Base-by-base conservation (phyloP, 2,888 invertebrate genomes). In the Ochropleura plecta region DNA sequence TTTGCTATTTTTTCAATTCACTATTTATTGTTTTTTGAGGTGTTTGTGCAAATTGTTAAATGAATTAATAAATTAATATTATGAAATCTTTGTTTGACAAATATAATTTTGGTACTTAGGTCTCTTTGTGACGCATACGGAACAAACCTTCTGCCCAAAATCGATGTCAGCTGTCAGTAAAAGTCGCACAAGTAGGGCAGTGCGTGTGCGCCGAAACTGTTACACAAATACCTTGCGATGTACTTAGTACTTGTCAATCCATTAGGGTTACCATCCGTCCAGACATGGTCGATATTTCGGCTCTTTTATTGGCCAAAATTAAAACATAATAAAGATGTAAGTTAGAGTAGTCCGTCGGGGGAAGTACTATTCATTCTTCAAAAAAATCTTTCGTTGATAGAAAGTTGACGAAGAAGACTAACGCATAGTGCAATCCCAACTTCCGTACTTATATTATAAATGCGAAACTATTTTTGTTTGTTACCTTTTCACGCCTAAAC, bases 191-290 rank as follows among this genome's bases (percentile, higher is more conserved):
- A 84, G 85, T 83, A 53, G 82, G 82, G 51, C 85, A 66, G 67
- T 84, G 83, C 85, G 83, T 72, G 82, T 68, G 71, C 83, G 85
- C 82, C 65, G 76, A 67, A 77, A 78, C 73, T 73, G 70, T 71
- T 81, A 74, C 73, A 74, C 73, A 73, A 83, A 84, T 81, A 81
- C 53, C 59, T 57, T 66, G 53, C 62, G 55, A 62, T 72, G 70
- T 82, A 40, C 81, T 71, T 69, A 62, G 49, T 79, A 69, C 74
- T 83, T 84, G 77, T 73, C 82, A 72, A 44, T 44, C 4, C 7
- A 14, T n/a, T 62, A 62, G 62, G 62, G 62, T 62, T 62, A 46
- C n/a, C 62, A n/a, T 44, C 14, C 42, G 42, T n/a, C n/a, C n/a
- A 44, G n/a, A 14, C 4, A 40, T 12, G 4, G 8, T 16, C 16